Percentiles rank a stretch among this genome's conserved stretches.
Conservation (phyloP, 2,888 invertebrate genomes). For the Stramonita haemastoma region DNA sequence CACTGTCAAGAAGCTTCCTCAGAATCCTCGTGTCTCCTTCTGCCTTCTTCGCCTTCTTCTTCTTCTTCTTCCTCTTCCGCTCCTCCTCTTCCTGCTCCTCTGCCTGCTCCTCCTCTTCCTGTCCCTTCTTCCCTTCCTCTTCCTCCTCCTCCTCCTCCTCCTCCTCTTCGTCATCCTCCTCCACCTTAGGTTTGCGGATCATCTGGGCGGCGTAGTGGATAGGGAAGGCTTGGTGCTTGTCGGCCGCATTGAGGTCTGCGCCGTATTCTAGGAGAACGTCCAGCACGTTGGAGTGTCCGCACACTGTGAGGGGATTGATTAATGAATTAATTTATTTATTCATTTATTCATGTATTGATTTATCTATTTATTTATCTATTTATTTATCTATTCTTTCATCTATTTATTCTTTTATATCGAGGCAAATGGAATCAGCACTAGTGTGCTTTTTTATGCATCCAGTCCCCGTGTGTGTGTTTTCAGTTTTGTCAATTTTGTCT, state of each 20-base stretch:
- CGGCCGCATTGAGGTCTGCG: constrained; percentile 91
- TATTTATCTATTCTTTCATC: no score
- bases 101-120: background rate
- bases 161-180: background rate
- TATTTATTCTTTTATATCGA: no score
- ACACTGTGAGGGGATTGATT: no score
- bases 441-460: no score
- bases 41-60: background rate
- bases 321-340: no score
- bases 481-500: no score
- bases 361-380: no score
- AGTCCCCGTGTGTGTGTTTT: no score
- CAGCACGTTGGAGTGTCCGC: constrained; percentile 93
- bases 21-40: constrained; percentile 80
- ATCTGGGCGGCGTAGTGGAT: constrained; percentile 98
- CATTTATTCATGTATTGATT: no score
- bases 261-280: constrained; percentile 89
- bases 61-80: background rate
- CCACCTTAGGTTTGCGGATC: constrained; percentile 64
- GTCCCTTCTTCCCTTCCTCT: background rate
- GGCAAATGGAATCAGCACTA: no score
- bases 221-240: constrained; percentile 96
- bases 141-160: background rate
- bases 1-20: constrained; percentile 85
- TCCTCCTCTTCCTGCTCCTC: no score